Percentiles rank a stretch among this genome's conserved stretches.
Evolutionary conservation across 2,888 invertebrate species (phyloP).

Genomic region (Herminia tarsipennalis): DNA sequence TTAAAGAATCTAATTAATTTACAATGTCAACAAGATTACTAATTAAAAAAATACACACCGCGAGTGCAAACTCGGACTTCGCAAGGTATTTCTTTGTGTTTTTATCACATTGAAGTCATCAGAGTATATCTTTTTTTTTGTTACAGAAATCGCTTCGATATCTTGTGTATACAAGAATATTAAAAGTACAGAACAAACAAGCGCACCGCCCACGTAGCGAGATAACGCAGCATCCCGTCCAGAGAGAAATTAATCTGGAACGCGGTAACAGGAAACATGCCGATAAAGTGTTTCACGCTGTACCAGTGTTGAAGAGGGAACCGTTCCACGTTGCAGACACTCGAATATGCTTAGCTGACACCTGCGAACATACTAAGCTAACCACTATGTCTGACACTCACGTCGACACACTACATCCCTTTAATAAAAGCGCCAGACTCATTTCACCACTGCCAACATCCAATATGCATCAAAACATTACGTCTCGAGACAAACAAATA

Average conservation of each 20-base stretch:
- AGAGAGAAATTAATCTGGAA: slow-evolving; percentile 79
- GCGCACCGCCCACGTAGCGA: slow-evolving; percentile 71
- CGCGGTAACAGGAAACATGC: slow-evolving; percentile 76
- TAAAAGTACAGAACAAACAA: slow-evolving; percentile 75
- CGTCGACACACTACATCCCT: slow-evolving; percentile 19
- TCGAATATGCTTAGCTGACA: slow-evolving; percentile 76
- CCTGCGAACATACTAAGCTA: slow-evolving; percentile 41
- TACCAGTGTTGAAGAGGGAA: slow-evolving; percentile 50
- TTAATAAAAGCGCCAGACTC: slow-evolving; percentile 26
- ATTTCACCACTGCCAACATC: slow-evolving; percentile 13
- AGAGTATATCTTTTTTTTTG: slow-evolving; percentile 65
- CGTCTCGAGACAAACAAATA: slow-evolving; percentile 28
- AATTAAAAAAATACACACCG: slow-evolving; percentile 26
- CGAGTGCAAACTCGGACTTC: slow-evolving; percentile 3
- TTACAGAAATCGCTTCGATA: slow-evolving; percentile 81
- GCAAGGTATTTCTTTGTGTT: slow-evolving; percentile 40
- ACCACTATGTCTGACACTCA: slow-evolving; percentile 39
- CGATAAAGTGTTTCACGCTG: slow-evolving; percentile 58
- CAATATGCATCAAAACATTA: slow-evolving; percentile 26
- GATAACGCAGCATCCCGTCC: slow-evolving; percentile 77
- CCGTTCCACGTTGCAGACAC: slow-evolving; percentile 32
- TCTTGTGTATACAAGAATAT: slow-evolving; percentile 80
- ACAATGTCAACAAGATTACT: slow-evolving; percentile 29
- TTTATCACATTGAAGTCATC: slow-evolving; percentile 52
- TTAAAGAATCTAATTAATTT: slow-evolving; percentile 21